A percentile compares a stretch with the other conserved stretches of the same genome.
Evolutionary conservation across 1,140 invertebrate genomes (phyloP).

Genomic region (Vanessa atalanta): DNA sequence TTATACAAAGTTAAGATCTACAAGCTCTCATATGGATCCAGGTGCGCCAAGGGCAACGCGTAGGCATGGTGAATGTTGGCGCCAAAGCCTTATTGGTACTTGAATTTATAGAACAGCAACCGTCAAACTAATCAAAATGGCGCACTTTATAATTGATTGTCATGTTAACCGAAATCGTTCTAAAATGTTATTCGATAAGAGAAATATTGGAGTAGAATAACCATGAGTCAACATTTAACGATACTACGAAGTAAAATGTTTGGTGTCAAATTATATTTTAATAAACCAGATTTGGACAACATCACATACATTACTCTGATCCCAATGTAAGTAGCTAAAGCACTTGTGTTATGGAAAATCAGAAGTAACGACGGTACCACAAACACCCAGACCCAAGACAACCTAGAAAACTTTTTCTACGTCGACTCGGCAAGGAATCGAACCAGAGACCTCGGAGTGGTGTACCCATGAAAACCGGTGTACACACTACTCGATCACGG

Average conservation of each 20-base stretch:
- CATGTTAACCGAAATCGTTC: constrained; percentile 18
- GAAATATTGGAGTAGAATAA: not conserved
- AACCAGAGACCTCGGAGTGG: no score
- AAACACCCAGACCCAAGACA: no score
- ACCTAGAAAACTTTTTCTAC: no score
- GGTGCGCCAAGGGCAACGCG: constrained; percentile 26
- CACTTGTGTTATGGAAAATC: no score
- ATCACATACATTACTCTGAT: no score
- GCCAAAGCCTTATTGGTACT: constrained; percentile 26
- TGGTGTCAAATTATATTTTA: no score
- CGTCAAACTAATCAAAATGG: constrained; percentile 31
- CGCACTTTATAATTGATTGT: constrained; percentile 15
- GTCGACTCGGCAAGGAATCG: no score
- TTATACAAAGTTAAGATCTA: not conserved
- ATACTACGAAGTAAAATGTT: not conserved
- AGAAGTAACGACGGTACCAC: no score
- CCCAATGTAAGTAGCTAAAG: no score
- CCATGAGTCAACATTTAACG: not conserved
- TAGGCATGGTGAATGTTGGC: constrained; percentile 36
- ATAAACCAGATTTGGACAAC: no score
- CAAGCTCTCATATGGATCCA: not conserved
- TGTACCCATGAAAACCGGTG: no score
- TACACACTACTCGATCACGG: no score
- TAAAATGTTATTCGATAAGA: not conserved
- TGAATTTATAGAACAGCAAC: constrained; percentile 27